phyloP scores from a whole-genome alignment of 1,140 invertebrate species.

The Conus betulinus region DNA sequence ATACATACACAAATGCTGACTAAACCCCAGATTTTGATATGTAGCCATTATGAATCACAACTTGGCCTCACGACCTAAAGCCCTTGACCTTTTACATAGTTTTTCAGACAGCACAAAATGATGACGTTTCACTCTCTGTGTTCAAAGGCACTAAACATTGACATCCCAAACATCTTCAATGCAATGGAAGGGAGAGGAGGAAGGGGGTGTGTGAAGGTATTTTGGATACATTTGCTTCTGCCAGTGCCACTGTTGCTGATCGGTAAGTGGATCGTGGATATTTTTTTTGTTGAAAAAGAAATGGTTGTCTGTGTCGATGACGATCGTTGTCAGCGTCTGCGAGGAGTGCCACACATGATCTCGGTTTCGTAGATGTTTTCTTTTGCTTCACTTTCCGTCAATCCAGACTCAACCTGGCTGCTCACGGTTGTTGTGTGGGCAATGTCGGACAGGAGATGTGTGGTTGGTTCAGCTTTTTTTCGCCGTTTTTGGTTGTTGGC shows the following conservation, averaged over 20 bases:
- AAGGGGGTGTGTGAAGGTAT: neutral
- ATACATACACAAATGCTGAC: too few species aligned
- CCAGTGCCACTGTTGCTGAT: neutral
- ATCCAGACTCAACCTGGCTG: too few species aligned
- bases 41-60: neutral
- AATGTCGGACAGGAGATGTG: too few species aligned
- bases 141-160: neutral
- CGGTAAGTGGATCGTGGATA: neutral
- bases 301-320: neutral
- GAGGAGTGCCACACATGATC: neutral
- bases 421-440: too few species aligned
- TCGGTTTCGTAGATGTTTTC: neutral
- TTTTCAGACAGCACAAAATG: neutral
- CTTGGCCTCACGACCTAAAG: neutral
- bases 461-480: too few species aligned
- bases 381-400: too few species aligned
- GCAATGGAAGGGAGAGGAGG: neutral
- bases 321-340: neutral
- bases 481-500: too few species aligned
- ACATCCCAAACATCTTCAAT: neutral
- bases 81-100: neutral
- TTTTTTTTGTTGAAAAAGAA: neutral
- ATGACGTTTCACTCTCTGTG: conserved; percentile 7
- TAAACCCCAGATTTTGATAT: too few species aligned
- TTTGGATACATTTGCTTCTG: neutral